Base-by-base conservation (phyloP, 2,888 invertebrate genomes). In the Clostera curtula region DNA sequence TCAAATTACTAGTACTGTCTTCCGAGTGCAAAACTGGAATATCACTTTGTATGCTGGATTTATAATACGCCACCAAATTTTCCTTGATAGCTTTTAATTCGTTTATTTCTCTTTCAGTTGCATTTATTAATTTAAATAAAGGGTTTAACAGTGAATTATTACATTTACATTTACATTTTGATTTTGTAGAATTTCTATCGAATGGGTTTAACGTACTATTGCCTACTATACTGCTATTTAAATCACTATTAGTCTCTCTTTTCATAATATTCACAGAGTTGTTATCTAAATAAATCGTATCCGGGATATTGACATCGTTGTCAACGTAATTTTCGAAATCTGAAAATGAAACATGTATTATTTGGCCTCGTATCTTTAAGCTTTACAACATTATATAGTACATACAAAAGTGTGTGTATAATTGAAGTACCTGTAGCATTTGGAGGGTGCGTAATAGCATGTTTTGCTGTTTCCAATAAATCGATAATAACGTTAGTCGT, bases 91-190 rank as follows among this genome's bases (percentile, higher is more conserved):
- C 37, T 8, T 46, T 25, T 8, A 79, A 44, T 27, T 59, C 54
- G 19, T 56, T 40, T 6, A 73, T 37, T 52, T 77, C 74, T 23
- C 44, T 56, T 31, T 59, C 35, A 40, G 68, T 74, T 5, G 59
- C 54, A 12, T 40, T 36, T 13, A 75, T 63, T 0, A 75, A 49
- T 33, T 51, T 56, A 11, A 36, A 50, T 15, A 79, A 29, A 12
- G 70, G 66, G 12, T 37, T 25, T 3, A 66, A 29, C 1, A 72
- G 50, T 25, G 47, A 40, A 0, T 50, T 30, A 12, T 48, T 50
- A 11, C 67, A 31, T 14, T 33, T 39, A 3, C 13, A 23, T 13
- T 15, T 5, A 9, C 21, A 40, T 18, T 43, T 30, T 6, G 16
- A 27, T 25, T 20, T 15, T n/a, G 19, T 22, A 4, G 9, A 3